Conservation (phyloP, 2,888 invertebrate genomes). For the Sepiola atlantica region DNA sequence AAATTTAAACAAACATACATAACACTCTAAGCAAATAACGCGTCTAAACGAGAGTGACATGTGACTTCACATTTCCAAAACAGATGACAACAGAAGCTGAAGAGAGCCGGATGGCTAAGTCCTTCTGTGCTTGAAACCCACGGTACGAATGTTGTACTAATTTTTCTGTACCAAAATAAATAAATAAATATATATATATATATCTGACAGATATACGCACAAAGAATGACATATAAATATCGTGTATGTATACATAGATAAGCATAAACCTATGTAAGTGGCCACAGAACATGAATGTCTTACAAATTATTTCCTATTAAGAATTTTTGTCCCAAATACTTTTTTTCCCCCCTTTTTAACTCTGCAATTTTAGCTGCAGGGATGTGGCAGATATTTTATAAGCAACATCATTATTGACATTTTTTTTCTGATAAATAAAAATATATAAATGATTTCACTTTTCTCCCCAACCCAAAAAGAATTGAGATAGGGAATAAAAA, state of each 20-base stretch:
- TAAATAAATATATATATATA: background rate
- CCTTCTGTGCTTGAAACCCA: no score
- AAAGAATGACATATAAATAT: background rate
- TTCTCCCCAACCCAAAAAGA: background rate
- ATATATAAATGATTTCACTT: background rate
- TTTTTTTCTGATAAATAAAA: background rate
- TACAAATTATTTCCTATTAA: background rate
- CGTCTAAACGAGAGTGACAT: no score
- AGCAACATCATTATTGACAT: background rate
- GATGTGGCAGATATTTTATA: background rate
- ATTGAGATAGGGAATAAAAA: background rate
- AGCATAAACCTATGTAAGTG: background rate
- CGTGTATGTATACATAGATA: background rate
- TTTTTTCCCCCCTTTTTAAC: background rate
- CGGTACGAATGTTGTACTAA: no score
- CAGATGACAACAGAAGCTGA: no score
- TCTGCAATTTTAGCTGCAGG: background rate
- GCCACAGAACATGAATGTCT: background rate
- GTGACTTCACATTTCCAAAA: no score
- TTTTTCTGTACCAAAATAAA: no score
- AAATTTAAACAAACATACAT: no score
- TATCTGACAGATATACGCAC: background rate
- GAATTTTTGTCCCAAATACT: background rate
- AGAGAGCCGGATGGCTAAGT: no score
- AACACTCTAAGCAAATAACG: no score